These are phyloP conservation scores for Leucophenga maculata DNA, from an alignment of 2,888 invertebrate genomes.

Conservation along the genomic window DNA sequence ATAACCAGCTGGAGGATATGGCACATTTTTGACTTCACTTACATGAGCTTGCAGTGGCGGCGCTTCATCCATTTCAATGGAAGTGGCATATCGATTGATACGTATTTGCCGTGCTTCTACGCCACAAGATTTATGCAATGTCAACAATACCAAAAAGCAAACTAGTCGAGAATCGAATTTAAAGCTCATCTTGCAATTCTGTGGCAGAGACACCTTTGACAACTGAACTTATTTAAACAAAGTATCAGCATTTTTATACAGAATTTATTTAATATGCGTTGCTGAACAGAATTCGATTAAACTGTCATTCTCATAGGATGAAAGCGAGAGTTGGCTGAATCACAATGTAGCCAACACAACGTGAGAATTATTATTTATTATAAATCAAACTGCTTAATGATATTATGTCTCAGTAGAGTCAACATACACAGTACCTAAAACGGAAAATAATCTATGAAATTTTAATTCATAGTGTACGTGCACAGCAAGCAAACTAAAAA, in stretches of 20 bases:
- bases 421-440: not conserved
- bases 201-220: not conserved
- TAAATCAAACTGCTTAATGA: constrained; percentile 47
- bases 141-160: too few relatives aligned
- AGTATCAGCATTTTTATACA: constrained; percentile 35
- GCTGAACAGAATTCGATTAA: too few relatives aligned
- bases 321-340: constrained; percentile 50
- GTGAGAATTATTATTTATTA: constrained; percentile 54
- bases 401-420: constrained; percentile 36
- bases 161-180: too few relatives aligned
- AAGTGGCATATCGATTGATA: constrained; percentile 58
- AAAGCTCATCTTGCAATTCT: not conserved
- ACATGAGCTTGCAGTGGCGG: constrained; percentile 45
- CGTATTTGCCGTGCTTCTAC: constrained; percentile 63
- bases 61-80: constrained; percentile 51
- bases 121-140: constrained; percentile 32
- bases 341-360: constrained; percentile 47
- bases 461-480: constrained; percentile 60
- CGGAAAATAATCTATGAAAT: constrained; percentile 52
- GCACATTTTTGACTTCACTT: constrained; percentile 47
- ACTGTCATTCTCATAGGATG: too few relatives aligned
- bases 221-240: constrained; percentile 29
- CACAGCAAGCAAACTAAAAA: constrained; percentile 42
- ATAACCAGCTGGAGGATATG: constrained; percentile 60
- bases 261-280: too few relatives aligned